Base-by-base conservation (phyloP, 2,888 invertebrate genomes). In the Hoplodrina ambigua region DNA sequence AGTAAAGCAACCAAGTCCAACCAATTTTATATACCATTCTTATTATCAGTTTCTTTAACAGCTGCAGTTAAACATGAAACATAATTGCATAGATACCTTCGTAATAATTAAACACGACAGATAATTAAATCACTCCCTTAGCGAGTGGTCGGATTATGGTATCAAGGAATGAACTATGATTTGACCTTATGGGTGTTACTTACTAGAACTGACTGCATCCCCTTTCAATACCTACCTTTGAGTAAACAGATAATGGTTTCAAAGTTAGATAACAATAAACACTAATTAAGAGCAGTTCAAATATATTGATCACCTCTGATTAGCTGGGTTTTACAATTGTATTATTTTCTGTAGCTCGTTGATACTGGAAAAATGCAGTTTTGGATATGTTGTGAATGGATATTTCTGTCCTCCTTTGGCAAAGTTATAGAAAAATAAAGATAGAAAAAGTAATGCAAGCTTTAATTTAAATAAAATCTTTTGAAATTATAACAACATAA, bases 71-170 rank as follows among this genome's bases (percentile, higher is more conserved):
- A 37, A 61, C 19, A 11, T 59, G 46, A 6, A 74, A 25, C 1
- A 15, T 17, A 50, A 53, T 11, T 64, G n/a, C 20, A 20, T 33
- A 25, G 25, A 25, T 25, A 25, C 25, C 25, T 25, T 25, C 6
- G 49, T 55, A 49, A 30, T 46, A 67, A 65, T 46, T 57, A 41
- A 61, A 19, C 6, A n/a, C 25, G 13, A 19, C 52, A 64, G 73
- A 75, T 83, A 55, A 59, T 64, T 63, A 8, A 54, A 76, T 68
- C 78, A 75, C 58, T 60, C 6, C n/a, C 20, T 11, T 20, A 19
- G n/a, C 13, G 63, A 69, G 68, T 82, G 81, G 55, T 64, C 54
- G 15, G 30, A 20, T 70, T 66, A 69, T 5, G 44, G 17, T 69
- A 78, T 74, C 73, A 54, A 65, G 49, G 15, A 44, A 6, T 55